A percentile compares a stretch with the other conserved stretches of the same genome.
Conservation (phyloP, 1,140 invertebrate species). For the Pseudomyrmex concolor region DNA sequence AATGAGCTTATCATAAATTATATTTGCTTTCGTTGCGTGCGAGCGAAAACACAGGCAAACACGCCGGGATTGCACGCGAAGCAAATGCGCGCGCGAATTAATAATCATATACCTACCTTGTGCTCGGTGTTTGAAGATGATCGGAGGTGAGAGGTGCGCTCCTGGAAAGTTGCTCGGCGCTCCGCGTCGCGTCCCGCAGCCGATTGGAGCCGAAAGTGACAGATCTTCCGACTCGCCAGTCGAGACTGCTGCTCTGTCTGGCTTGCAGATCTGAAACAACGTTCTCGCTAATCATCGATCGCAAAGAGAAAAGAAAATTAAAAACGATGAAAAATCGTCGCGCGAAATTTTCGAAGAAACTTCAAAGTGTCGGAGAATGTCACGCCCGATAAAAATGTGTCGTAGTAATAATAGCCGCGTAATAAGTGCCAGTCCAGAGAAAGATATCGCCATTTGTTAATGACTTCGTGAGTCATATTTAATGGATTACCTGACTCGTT, state of each 20-base stretch:
- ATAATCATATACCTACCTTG: conserved; percentile 74
- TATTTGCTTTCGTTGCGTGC: conserved; percentile 42
- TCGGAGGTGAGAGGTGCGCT: conserved; percentile 76
- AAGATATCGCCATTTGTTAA: neutral
- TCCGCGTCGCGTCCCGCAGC: conserved; percentile 78
- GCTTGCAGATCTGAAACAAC: conserved; percentile 70
- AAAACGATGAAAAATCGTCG: neutral
- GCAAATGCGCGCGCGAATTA: neutral
- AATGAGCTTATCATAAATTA: conserved; percentile 41
- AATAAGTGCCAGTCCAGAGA: neutral
- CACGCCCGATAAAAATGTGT: neutral
- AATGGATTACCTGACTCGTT: conserved; percentile 77
- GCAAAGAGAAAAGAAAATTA: neutral
- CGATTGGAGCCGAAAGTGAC: conserved; percentile 74
- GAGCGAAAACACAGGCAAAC: neutral
- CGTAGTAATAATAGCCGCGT: neutral
- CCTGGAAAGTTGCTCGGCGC: conserved; percentile 81
- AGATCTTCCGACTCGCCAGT: conserved; percentile 80
- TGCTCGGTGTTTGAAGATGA: conserved; percentile 79
- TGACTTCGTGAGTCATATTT: conserved; percentile 17
- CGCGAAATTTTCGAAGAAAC: neutral
- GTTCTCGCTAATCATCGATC: neutral
- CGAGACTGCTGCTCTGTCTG: conserved; percentile 82
- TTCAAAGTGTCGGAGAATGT: neutral
- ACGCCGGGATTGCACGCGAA: conserved; percentile 15